phyloP scores from a whole-genome alignment of 2,888 invertebrate species.

The Agrotis clavis region DNA sequence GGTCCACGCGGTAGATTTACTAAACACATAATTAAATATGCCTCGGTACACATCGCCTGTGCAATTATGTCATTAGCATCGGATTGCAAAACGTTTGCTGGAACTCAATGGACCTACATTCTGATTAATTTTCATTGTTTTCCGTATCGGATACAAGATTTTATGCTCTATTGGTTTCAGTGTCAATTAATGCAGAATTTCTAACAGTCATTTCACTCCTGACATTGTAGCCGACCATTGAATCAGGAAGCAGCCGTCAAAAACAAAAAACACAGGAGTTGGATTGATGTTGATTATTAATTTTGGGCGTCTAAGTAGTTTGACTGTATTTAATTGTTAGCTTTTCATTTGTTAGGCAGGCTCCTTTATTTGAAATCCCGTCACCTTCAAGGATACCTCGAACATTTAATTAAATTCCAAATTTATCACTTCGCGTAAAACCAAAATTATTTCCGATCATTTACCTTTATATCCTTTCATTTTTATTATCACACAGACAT shows the following conservation, averaged over 20 bases:
- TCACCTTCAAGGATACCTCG: conserved; percentile 3
- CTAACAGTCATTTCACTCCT: too few species aligned
- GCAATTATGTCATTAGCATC: conserved; percentile 64
- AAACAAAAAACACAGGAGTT: too few species aligned
- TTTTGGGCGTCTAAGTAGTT: background rate
- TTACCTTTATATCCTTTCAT: conserved; percentile 10
- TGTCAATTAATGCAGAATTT: background rate
- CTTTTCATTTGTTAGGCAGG: background rate
- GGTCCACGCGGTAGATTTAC: conserved; percentile 61
- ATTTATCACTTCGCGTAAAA: conserved; percentile 29
- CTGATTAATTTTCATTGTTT: conserved; percentile 31
- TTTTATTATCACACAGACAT: conserved; percentile 20
- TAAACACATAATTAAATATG: conserved; percentile 64
- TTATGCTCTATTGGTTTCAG: background rate
- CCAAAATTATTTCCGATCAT: conserved; percentile 31
- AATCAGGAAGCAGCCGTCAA: too few species aligned
- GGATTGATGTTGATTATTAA: too few species aligned
- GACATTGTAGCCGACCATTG: too few species aligned
- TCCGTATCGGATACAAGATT: conserved; percentile 22
- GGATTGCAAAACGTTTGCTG: conserved; percentile 55
- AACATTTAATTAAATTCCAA: conserved; percentile 24
- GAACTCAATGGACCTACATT: conserved; percentile 29
- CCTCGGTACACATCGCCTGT: conserved; percentile 57
- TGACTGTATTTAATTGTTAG: background rate
- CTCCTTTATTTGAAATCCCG: background rate